Conservation (phyloP, 2,113 vertebrate species). For the Nycticebus coucang region DNA sequence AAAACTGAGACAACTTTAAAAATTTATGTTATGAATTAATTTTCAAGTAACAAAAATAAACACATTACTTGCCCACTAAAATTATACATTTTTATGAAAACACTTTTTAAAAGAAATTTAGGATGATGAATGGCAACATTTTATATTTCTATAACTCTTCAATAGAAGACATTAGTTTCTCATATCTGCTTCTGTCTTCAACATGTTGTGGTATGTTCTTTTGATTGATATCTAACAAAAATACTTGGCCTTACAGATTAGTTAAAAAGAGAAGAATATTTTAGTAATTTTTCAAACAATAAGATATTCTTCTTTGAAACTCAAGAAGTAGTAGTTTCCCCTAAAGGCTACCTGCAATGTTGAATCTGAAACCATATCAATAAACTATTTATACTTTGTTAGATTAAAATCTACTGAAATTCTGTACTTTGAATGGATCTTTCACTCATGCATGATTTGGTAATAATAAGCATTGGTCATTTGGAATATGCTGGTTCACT, state of each 20-base stretch:
- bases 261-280: not conserved
- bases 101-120: slow-evolving; percentile 41
- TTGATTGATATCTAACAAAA: not conserved
- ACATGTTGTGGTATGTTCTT: not conserved
- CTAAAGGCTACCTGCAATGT: not conserved
- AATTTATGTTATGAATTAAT: slow-evolving; percentile 35
- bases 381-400: not conserved
- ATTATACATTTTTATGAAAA: slow-evolving; percentile 23
- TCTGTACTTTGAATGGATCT: not conserved
- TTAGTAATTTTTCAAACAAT: not conserved
- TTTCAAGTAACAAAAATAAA: slow-evolving; percentile 47
- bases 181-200: not conserved
- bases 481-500: not conserved
- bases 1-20: slow-evolving; percentile 27
- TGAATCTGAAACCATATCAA: slow-evolving; percentile 26
- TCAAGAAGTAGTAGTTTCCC: not conserved
- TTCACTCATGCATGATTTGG: not conserved
- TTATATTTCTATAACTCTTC: slow-evolving; percentile 35
- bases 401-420: not conserved
- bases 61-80: not conserved
- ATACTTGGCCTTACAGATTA: not conserved
- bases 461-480: not conserved
- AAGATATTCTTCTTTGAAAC: not conserved
- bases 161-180: not conserved
- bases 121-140: not conserved